Evolutionary conservation across 2,113 vertebrate genomes (phyloP).

Genomic region (Pelodiscus sinensis): DNA sequence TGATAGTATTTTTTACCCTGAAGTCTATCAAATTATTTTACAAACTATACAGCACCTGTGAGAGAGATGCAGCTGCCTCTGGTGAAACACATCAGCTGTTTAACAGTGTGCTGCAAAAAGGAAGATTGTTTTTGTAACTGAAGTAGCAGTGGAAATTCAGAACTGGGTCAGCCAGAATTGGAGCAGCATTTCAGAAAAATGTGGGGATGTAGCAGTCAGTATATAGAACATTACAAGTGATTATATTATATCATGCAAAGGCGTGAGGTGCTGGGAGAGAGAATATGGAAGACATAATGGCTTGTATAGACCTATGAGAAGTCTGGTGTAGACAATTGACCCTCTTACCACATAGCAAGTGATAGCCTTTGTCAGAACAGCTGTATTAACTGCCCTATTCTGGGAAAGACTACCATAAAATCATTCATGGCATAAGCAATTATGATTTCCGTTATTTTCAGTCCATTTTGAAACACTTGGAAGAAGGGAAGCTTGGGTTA

Average conservation of each 20-base stretch:
- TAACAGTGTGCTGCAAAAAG: neutral
- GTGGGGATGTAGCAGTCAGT: neutral
- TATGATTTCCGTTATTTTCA: neutral
- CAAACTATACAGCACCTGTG: neutral
- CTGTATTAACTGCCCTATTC: neutral
- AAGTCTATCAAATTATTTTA: neutral
- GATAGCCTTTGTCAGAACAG: neutral
- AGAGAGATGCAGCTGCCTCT: neutral
- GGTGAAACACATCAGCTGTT: neutral
- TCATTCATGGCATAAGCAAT: neutral
- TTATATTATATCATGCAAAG: neutral
- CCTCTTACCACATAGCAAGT: neutral
- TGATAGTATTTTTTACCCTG: neutral
- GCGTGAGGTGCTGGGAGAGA: neutral
- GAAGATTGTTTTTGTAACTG: neutral
- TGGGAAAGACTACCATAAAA: neutral
- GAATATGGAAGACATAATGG: neutral
- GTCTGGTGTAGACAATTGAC: neutral
- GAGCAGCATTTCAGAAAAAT: neutral
- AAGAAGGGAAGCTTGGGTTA: no score
- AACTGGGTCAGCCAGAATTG: neutral
- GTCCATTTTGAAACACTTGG: no score
- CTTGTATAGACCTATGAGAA: neutral
- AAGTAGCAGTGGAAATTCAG: neutral
- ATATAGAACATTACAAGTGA: neutral